Conservation (phyloP, 2,888 invertebrate genomes). For the Macrosiphum euphorbiae region DNA sequence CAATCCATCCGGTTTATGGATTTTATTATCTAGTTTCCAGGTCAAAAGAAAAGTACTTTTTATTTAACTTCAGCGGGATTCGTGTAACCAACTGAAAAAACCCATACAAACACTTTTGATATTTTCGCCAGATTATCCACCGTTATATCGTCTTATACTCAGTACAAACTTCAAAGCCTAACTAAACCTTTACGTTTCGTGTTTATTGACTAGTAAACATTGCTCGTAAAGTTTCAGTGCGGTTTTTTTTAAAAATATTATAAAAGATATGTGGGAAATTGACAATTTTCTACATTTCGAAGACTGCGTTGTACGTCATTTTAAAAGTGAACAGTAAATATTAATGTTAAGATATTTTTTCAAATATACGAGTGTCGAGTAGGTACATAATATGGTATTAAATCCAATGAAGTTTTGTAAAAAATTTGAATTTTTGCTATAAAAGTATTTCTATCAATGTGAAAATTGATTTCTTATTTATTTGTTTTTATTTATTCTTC, state of each 20-base stretch:
- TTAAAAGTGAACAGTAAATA: background rate
- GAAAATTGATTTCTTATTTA: background rate
- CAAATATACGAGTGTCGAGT: background rate
- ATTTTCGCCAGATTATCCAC: conserved; percentile 46
- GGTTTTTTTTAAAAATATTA: background rate
- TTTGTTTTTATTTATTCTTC: too few species aligned
- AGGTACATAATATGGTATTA: background rate
- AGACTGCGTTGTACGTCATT: background rate
- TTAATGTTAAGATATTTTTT: background rate
- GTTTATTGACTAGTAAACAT: conserved; percentile 11
- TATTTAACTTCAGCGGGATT: conserved; percentile 34
- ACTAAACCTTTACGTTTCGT: conserved; percentile 40
- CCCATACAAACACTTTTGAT: conserved; percentile 45
- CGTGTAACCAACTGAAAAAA: conserved; percentile 46
- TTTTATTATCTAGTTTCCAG: conserved; percentile 50
- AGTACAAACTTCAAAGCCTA: conserved; percentile 22
- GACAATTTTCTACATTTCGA: background rate
- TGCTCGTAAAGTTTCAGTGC: background rate
- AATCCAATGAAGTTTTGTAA: background rate
- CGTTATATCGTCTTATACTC: conserved; percentile 26
- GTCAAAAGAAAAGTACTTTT: conserved; percentile 54
- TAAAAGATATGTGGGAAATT: background rate
- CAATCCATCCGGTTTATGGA: conserved; percentile 30
- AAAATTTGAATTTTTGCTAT: background rate
- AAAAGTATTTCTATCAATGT: background rate